phyloP scores from a whole-genome alignment of 2,113 vertebrate genomes.

The Tretioscincus oriximinensis region DNA sequence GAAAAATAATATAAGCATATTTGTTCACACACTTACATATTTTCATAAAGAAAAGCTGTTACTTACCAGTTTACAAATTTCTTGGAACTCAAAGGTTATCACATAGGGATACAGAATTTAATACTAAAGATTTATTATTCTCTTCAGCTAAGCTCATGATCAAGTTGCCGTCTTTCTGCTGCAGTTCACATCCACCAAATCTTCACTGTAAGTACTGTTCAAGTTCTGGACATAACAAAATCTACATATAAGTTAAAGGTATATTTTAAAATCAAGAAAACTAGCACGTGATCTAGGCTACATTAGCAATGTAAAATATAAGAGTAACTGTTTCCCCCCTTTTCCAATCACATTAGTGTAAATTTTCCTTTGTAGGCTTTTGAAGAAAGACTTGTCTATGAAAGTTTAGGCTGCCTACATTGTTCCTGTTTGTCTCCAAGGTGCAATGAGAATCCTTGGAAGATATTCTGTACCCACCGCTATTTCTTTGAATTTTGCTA shows the following conservation, averaged over 20 bases:
- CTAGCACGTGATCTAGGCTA: not conserved
- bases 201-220: not conserved
- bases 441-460: too few relatives aligned
- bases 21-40: too few relatives aligned
- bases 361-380: too few relatives aligned
- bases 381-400: not conserved
- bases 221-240: not conserved
- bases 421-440: too few relatives aligned
- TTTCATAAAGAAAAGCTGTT: not conserved
- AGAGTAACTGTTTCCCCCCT: too few relatives aligned
- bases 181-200: not conserved
- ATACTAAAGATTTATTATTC: not conserved
- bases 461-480: too few relatives aligned
- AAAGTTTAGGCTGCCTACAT: too few relatives aligned
- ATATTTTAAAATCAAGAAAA: slow-evolving; percentile 11
- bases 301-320: not conserved
- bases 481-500: too few relatives aligned
- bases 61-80: slow-evolving; percentile 1
- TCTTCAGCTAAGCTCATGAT: not conserved
- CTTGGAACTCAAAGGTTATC: not conserved
- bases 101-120: not conserved
- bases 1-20: not conserved
- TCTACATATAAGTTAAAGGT: not conserved
- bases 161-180: not conserved
- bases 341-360: too few relatives aligned